phyloP scores from a whole-genome alignment of 1,140 invertebrate genomes.

The Danaus melanippus region DNA sequence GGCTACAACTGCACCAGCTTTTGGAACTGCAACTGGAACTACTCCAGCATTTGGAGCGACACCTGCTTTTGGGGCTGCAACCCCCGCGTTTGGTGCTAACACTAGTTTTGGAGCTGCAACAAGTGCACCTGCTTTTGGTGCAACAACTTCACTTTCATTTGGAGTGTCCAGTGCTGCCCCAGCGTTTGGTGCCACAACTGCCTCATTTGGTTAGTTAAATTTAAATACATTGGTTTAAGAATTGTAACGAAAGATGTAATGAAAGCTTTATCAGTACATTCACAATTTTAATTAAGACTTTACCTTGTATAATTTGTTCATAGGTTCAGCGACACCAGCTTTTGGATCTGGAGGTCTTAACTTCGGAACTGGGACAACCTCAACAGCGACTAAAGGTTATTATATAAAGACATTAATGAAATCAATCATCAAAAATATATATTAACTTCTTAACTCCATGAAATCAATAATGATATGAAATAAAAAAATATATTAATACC shows the following conservation, averaged over 20 bases:
- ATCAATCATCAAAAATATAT: no score
- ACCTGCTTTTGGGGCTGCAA: conserved; percentile 34
- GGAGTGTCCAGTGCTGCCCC: conserved; percentile 34
- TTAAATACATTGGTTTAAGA: no score
- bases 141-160: conserved; percentile 37
- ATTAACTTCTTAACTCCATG: no score
- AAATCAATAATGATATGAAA: no score
- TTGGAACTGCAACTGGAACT: conserved; percentile 35
- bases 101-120: conserved; percentile 19
- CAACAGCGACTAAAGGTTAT: conserved; percentile 37
- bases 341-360: conserved; percentile 38
- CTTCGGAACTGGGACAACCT: conserved; percentile 43
- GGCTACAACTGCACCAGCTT: conserved; percentile 40
- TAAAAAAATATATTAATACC: no score
- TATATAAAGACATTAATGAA: neutral
- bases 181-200: conserved; percentile 32
- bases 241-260: no score
- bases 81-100: conserved; percentile 36
- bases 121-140: conserved; percentile 25
- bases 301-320: conserved; percentile 24
- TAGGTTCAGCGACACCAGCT: conserved; percentile 17
- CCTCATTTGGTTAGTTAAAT: conserved; percentile 29
- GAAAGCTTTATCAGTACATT: no score
- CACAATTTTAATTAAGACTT: neutral
- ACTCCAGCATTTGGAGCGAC: conserved; percentile 40